Conservation (phyloP, 2,888 invertebrate species). For the Maniola hyperantus region DNA sequence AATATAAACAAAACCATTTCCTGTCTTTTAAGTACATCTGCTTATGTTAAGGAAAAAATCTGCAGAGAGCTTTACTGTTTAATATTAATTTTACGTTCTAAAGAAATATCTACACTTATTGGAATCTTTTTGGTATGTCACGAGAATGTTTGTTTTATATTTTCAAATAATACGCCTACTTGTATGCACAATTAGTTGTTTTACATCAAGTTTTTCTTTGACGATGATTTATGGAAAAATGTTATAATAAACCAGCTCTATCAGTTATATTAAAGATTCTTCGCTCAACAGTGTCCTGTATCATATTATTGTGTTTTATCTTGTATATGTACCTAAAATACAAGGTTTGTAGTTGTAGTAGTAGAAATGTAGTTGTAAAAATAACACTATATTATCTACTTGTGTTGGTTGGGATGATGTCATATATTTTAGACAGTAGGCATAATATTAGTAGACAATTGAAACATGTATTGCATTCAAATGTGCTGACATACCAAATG, state of each 20-base stretch:
- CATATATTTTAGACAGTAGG: constrained; percentile 28
- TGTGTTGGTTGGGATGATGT: constrained; percentile 37
- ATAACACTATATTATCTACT: constrained; percentile 25
- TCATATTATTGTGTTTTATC: no score
- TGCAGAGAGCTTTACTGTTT: neutral
- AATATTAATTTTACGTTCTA: neutral
- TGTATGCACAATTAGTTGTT: no score
- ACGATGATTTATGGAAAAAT: no score
- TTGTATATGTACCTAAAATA: no score
- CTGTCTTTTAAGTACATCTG: neutral
- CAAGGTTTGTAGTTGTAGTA: no score
- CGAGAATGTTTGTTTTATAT: neutral
- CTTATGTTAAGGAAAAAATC: neutral
- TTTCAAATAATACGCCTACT: neutral
- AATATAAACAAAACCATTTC: neutral
- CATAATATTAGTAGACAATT: constrained; percentile 39
- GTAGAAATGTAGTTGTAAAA: neutral
- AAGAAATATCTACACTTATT: neutral
- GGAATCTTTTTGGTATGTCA: constrained; percentile 6
- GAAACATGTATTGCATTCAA: constrained; percentile 44
- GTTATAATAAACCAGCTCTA: no score
- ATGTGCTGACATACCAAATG: constrained; percentile 25
- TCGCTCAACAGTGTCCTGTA: no score
- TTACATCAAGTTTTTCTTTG: no score
- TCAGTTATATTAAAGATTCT: no score